Evolutionary conservation across 1,140 invertebrate species (phyloP).

Genomic region (Drosophila littoralis): DNA sequence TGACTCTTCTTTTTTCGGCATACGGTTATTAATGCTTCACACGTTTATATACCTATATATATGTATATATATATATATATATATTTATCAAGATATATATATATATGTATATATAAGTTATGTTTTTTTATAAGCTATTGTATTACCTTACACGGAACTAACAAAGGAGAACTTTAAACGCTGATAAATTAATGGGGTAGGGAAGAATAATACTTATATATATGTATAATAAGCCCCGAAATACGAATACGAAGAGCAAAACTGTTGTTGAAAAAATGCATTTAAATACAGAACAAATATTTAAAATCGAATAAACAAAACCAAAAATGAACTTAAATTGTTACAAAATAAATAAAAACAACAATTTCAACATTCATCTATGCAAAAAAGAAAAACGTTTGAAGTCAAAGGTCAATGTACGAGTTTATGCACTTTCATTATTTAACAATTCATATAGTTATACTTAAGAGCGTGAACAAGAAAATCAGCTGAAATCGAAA

Average conservation of each 20-base stretch:
- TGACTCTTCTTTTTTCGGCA: slow-evolving; percentile 31
- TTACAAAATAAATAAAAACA: slow-evolving; percentile 54
- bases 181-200: slow-evolving; percentile 4
- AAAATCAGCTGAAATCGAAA: slow-evolving; percentile 20
- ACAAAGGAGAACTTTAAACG: slow-evolving; percentile 34
- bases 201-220: too few species aligned
- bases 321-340: slow-evolving; percentile 61
- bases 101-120: background rate
- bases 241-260: slow-evolving; percentile 41
- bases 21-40: slow-evolving; percentile 38
- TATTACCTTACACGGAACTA: slow-evolving; percentile 29
- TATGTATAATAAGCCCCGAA: background rate
- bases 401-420: slow-evolving; percentile 52
- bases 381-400: slow-evolving; percentile 47
- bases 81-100: background rate
- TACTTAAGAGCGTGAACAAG: slow-evolving; percentile 31
- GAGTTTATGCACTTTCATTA: slow-evolving; percentile 78
- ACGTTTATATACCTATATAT: slow-evolving; percentile 37
- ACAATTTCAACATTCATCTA: slow-evolving; percentile 57
- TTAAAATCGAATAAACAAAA: slow-evolving; percentile 53
- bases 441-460: slow-evolving; percentile 66
- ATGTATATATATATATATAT: slow-evolving; percentile 22
- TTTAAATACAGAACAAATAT: slow-evolving; percentile 59
- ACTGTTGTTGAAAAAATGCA: slow-evolving; percentile 79
- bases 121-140: slow-evolving; percentile 45